A percentile compares a stretch with the other conserved stretches of the same genome.
phyloP scores from a whole-genome alignment of 2,113 vertebrate genomes.

The Thunnus maccoyii region DNA sequence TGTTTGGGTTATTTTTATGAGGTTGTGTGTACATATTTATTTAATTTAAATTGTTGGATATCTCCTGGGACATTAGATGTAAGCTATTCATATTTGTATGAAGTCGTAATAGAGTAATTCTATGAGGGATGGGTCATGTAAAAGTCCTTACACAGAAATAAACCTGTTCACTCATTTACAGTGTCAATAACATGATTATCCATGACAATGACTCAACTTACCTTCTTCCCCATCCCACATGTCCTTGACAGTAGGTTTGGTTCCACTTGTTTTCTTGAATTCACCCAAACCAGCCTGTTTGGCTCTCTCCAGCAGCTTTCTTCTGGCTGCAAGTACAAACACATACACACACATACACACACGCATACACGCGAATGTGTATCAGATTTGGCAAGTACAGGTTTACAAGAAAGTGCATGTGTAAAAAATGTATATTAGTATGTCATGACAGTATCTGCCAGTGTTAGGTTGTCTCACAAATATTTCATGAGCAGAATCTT shows the following conservation, averaged over 20 bases:
- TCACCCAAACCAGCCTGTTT: constrained; percentile 81
- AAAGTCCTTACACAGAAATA: background rate
- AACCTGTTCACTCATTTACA: background rate
- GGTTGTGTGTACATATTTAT: too few relatives aligned
- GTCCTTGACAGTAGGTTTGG: constrained; percentile 81
- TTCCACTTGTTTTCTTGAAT: constrained; percentile 82
- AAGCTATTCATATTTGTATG: too few relatives aligned
- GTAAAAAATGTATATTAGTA: background rate
- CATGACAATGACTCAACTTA: constrained; percentile 59
- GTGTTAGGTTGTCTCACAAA: background rate
- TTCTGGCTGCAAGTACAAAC: constrained; percentile 75
- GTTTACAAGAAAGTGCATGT: background rate
- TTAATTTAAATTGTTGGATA: too few relatives aligned
- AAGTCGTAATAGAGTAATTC: too few relatives aligned
- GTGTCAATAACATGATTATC: background rate
- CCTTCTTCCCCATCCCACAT: constrained; percentile 94
- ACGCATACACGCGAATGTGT: background rate
- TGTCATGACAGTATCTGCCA: background rate
- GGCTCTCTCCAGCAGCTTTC: constrained; percentile 80
- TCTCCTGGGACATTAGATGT: too few relatives aligned
- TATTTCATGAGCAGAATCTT: background rate
- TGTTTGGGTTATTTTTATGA: too few relatives aligned
- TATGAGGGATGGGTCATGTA: too few relatives aligned
- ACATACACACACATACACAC: constrained; percentile 33
- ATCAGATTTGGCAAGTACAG: constrained; percentile 6